Conservation (phyloP, 1,140 invertebrate species). For the Apis florea region DNA sequence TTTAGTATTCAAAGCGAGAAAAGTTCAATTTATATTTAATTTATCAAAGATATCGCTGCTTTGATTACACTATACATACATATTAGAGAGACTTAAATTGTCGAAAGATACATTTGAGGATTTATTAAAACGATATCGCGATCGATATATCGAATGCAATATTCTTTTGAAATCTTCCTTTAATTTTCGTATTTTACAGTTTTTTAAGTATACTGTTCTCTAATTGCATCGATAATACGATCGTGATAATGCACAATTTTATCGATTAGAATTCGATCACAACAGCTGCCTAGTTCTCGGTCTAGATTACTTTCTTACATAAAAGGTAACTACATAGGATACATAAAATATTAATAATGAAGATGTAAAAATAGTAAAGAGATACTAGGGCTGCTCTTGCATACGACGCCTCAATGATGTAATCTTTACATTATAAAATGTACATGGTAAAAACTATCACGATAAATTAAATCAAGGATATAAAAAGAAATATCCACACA, state of each 20-base stretch:
- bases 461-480: constrained; percentile 33
- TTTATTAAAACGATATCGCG: constrained; percentile 14
- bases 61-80: constrained; percentile 59
- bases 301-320: constrained; percentile 21
- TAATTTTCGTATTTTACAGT: constrained; percentile 25
- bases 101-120: constrained; percentile 31
- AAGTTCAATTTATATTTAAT: neutral
- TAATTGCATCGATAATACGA: constrained; percentile 21
- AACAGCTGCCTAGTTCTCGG: constrained; percentile 31
- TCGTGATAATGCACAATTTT: constrained; percentile 15
- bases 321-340: constrained; percentile 17
- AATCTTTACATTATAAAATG: constrained; percentile 37
- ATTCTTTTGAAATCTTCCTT: neutral
- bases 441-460: constrained; percentile 45
- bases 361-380: constrained; percentile 12
- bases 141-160: neutral
- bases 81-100: constrained; percentile 62
- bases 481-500: constrained; percentile 14
- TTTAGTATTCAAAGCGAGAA: neutral
- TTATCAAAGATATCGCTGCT: constrained; percentile 38
- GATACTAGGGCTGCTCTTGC: constrained; percentile 8
- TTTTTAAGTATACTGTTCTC: constrained; percentile 10
- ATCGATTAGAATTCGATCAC: constrained; percentile 17
- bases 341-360: constrained; percentile 6
- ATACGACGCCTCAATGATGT: neutral